A percentile compares a stretch with the other conserved stretches of the same genome.
These are phyloP conservation scores for Penaeus japonicus DNA, from an alignment of 1,140 invertebrate species.

Conservation along the genomic window DNA sequence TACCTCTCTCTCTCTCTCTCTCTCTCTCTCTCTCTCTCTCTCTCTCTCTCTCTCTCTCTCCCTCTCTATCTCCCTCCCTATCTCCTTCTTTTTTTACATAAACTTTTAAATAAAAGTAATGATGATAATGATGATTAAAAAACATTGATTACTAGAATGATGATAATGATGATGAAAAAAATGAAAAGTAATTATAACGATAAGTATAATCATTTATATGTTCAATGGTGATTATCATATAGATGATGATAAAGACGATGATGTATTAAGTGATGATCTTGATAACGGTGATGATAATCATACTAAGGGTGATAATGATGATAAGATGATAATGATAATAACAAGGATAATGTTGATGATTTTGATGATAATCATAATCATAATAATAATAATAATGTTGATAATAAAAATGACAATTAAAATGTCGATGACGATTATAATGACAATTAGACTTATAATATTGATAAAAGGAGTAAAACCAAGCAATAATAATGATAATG, in stretches of 20 bases:
- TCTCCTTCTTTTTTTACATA: too few species aligned
- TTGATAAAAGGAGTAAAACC: neutral
- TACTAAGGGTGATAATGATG: neutral
- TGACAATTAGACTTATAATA: neutral
- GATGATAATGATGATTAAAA: too few species aligned
- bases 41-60: too few species aligned
- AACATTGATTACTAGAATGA: too few species aligned
- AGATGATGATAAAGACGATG: neutral
- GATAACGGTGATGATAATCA: neutral
- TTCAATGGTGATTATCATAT: neutral
- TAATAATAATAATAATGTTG: conserved; percentile 8
- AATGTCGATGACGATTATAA: neutral
- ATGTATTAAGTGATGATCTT: neutral
- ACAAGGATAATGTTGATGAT: neutral
- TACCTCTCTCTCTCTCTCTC: too few species aligned
- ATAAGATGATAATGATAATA: neutral
- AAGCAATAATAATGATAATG: neutral
- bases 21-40: too few species aligned
- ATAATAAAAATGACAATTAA: neutral
- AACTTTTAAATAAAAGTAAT: too few species aligned
- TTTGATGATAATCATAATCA: neutral
- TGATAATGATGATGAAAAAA: too few species aligned
- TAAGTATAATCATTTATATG: too few species aligned
- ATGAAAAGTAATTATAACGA: too few species aligned
- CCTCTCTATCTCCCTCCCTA: too few species aligned